Evolutionary conservation across 2,797 vertebrate species (phyloP), one percentile per base, ranked within the genome.

Genomic region (Pelodytes ibericus): DNA sequence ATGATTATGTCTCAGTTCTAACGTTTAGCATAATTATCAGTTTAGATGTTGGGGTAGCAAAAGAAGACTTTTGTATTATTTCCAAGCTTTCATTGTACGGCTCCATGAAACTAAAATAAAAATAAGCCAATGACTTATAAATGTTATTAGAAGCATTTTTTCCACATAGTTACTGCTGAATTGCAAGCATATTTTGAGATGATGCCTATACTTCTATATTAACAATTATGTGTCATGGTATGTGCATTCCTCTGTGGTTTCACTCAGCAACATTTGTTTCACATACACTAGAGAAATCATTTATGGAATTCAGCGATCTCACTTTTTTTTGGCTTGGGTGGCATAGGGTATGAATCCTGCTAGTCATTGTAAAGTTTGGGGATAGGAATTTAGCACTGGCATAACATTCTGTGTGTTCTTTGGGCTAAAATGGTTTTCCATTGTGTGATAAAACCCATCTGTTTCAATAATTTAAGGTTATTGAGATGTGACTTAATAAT

Each of bases 291-390:
- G 15, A 58, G 10, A n/a, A 74, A 36, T 58, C 29, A 31, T 59
- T 44, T 47, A 67, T 22, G 47, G 31, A 41, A 41, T 74, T 44
- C n/a, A 24, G 29, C 18, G 62, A 67, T 66, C 36, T 47, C 27
- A 29, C 36, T 67, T 66, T n/a, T 44, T 67, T 36, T 31, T 57
- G 30, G 57, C 41, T 29, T 31, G 29, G 51, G 49, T 57, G 33
- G 33, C 25, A 31, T 39, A 30, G 31, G 65, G 39, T 59, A 67
- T 47, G 57, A 67, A 74, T 73, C 44, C 51, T 58, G 27, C 39
- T 31, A 57, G 62, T 66, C n/a, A 25, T 33, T 36, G 26, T 47
- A 66, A 74, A 41, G 18, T 15, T 20, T 36, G 3, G 61, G 71
- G 61, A 44, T 57, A 30, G 31, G 60, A 15, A 26, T 31, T 15